Conservation (phyloP, 2,888 invertebrate species). For the Dioctria linearis region DNA sequence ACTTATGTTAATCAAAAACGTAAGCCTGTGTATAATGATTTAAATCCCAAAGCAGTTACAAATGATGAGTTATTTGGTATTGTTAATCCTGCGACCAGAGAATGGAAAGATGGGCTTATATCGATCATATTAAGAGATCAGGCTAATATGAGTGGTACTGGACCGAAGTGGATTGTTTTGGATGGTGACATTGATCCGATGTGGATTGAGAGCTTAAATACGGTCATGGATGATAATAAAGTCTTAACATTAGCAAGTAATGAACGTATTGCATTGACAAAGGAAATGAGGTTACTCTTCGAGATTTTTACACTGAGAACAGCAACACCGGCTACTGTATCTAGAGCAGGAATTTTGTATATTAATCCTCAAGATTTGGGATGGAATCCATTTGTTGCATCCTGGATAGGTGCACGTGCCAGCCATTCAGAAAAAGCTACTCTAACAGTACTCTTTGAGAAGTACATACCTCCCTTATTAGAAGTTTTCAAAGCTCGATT, state of each 20-base stretch:
- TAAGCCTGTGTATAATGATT: constrained; percentile 88
- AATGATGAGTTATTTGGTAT: constrained; percentile 96
- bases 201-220: constrained; percentile 98
- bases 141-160: constrained; percentile 88
- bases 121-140: constrained; percentile 95
- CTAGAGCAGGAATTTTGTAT: constrained; percentile 93
- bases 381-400: constrained; percentile 93
- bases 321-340: constrained; percentile 96
- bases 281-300: constrained; percentile 91
- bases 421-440: constrained; percentile 83
- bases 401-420: constrained; percentile 87
- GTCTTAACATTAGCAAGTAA: constrained; percentile 93
- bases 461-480: constrained; percentile 88
- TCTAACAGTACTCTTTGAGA: constrained; percentile 90
- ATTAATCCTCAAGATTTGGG: constrained; percentile 95
- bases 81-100: constrained; percentile 92
- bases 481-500: constrained; percentile 81
- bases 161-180: constrained; percentile 94
- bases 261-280: constrained; percentile 92
- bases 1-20: constrained; percentile 87
- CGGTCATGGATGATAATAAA: constrained; percentile 98
- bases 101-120: constrained; percentile 94
- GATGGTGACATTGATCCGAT: constrained; percentile 98
- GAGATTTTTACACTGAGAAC: constrained; percentile 92
- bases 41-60: constrained; percentile 97